Percentiles rank a stretch among this genome's conserved stretches.
These are phyloP conservation scores for Drosophila lacicola DNA, from an alignment of 2,888 invertebrate species.

Conservation along the genomic window DNA sequence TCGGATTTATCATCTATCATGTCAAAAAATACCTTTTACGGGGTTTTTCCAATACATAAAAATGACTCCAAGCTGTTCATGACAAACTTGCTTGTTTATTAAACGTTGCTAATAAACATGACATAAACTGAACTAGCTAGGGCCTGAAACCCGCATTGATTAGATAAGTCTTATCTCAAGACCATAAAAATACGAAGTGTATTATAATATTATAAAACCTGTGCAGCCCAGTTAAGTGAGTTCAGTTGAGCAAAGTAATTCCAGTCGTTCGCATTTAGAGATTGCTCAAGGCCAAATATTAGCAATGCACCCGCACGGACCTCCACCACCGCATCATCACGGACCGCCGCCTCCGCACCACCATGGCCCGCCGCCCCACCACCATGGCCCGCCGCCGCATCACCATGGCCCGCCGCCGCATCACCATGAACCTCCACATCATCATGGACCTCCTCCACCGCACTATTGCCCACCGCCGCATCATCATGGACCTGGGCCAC, in stretches of 20 bases:
- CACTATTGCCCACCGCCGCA: constrained; percentile 20
- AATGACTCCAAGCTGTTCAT: background rate
- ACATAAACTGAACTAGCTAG: constrained; percentile 3
- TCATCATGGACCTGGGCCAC: constrained; percentile 30
- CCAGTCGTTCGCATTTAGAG: constrained; percentile 12
- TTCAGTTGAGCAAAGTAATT: constrained; percentile 36
- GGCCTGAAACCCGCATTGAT: constrained; percentile 30
- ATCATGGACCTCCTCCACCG: constrained; percentile 33
- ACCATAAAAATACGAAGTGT: constrained; percentile 21
- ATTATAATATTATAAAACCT: constrained; percentile 44
- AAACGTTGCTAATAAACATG: constrained; percentile 16
- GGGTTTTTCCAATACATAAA: constrained; percentile 13
- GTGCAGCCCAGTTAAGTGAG: background rate
- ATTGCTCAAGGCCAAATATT: background rate
- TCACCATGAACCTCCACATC: constrained; percentile 29
- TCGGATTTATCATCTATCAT: background rate
- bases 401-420: constrained; percentile 29
- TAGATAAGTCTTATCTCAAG: constrained; percentile 45
- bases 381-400: constrained; percentile 41
- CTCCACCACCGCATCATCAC: constrained; percentile 28
- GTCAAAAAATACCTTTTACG: background rate
- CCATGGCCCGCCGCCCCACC: constrained; percentile 23
- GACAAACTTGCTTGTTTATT: constrained; percentile 23
- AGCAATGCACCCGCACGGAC: constrained; percentile 40
- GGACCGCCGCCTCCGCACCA: constrained; percentile 37